Base-by-base conservation (phyloP, 1,140 invertebrate species). In the Drosophila sp. region DNA sequence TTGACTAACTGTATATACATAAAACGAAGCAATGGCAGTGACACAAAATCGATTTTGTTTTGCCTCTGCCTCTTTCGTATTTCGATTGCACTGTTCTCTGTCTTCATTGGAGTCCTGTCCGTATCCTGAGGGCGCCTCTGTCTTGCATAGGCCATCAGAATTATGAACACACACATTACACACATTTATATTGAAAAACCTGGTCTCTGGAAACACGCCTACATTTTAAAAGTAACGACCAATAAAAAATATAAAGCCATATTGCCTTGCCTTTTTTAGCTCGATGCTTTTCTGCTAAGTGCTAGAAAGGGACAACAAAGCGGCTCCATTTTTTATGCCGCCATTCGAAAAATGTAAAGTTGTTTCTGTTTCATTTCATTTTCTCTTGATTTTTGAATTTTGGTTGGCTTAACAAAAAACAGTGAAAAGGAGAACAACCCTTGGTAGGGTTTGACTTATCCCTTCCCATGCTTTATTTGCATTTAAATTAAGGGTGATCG, bases 11-110 rank as follows among this genome's bases (percentile, higher is more conserved):
- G 73, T 46, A 62, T 46, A 62, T 46, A 61, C 41, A 64, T 41
- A 51, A 70, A 64, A 75, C 45, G 61, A 69, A 34, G 75, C 64
- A 43, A 58, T 87, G 83, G 64, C 79, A 73, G 69, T 87, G 83
- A 87, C 83, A 87, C 51, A 87, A 87, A 87, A 87, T 89, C 83
- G 83, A 87, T 87, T 89, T 87, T 79, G 66, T 69, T 80, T 77
- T 46, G 29, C 54, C 53, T 16, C 36, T 40, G 16, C 46, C 46
- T 56, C 9, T 46, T 14, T 21, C 62, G 8, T 25, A 18, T 14
- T 53, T 13, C 25, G 21, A 18, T 43, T 41, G 54, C 65, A 41
- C 32, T 53, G 21, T 21, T 21, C 21, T 21, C 43, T n/a, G 21
- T 7, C 4, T n/a, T 14, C 4, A 16, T 36, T 21, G 14, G 13